These are phyloP conservation scores for Exephanes ischioxanthus DNA, from an alignment of 2,888 invertebrate genomes.

Conservation along the genomic window DNA sequence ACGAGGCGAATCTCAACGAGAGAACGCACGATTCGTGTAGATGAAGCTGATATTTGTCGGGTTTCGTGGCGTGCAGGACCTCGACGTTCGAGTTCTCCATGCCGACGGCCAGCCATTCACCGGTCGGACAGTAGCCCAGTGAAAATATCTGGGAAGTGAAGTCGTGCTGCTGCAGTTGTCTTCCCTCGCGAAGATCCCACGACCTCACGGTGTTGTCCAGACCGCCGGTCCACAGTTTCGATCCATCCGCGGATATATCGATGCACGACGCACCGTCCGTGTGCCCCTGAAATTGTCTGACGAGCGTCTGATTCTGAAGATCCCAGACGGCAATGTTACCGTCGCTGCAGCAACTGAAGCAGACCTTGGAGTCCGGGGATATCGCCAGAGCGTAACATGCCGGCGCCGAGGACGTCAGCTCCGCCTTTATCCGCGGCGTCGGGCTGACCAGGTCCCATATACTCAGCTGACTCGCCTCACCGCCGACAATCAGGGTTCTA, in stretches of 20 bases:
- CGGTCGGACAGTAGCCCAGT: slow-evolving; percentile 96
- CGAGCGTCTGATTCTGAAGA: slow-evolving; percentile 95
- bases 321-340: slow-evolving; percentile 99
- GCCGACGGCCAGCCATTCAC: slow-evolving; percentile 98
- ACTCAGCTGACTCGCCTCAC: slow-evolving; percentile 97
- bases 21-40: slow-evolving; percentile 98
- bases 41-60: slow-evolving; percentile 98
- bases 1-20: slow-evolving; percentile 96
- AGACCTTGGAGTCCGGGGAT: slow-evolving; percentile 98
- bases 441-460: slow-evolving; percentile 98
- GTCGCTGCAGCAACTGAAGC: slow-evolving; percentile 99
- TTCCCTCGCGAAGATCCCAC: slow-evolving; percentile 97
- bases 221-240: slow-evolving; percentile 96
- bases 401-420: slow-evolving; percentile 95
- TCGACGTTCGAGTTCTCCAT: slow-evolving; percentile 99
- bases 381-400: slow-evolving; percentile 99
- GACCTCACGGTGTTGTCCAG: slow-evolving; percentile 98
- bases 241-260: slow-evolving; percentile 97
- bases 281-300: slow-evolving; percentile 97
- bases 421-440: slow-evolving; percentile 96
- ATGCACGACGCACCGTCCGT: slow-evolving; percentile 99
- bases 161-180: slow-evolving; percentile 97
- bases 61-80: slow-evolving; percentile 95
- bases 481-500: slow-evolving; percentile 97
- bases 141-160: slow-evolving; percentile 96